Evolutionary conservation across 2,113 vertebrate species (phyloP).

Genomic region (Chrysochloris asiatica): DNA sequence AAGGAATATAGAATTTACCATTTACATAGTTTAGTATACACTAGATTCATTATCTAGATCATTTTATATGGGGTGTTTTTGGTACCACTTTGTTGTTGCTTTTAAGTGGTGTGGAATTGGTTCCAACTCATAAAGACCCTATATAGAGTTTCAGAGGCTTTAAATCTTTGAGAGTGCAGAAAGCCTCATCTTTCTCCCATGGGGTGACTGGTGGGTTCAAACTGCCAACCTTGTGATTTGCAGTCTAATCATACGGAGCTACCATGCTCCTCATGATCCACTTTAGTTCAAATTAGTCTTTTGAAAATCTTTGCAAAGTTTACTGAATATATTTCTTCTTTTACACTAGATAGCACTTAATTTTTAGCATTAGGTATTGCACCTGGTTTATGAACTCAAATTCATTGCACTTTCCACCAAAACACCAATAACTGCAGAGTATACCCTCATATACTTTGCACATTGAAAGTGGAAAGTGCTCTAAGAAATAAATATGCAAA

Average conservation of each 20-base stretch:
- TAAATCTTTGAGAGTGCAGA: too few relatives aligned
- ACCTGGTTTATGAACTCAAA: neutral
- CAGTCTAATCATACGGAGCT: too few relatives aligned
- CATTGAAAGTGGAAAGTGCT: neutral
- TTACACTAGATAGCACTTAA: neutral
- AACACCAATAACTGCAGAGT: neutral
- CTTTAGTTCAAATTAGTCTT: neutral
- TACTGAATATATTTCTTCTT: neutral
- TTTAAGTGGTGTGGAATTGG: too few relatives aligned
- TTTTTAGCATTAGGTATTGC: neutral
- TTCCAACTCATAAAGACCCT: too few relatives aligned
- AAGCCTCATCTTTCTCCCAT: too few relatives aligned
- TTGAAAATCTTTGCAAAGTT: neutral
- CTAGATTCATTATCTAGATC: neutral
- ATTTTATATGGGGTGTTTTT: neutral
- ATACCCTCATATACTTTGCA: neutral
- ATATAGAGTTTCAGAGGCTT: too few relatives aligned
- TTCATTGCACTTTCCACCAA: neutral
- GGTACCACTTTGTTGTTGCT: too few relatives aligned
- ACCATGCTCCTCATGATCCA: too few relatives aligned
- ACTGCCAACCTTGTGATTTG: too few relatives aligned
- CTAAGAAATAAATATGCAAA: neutral
- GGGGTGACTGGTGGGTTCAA: too few relatives aligned
- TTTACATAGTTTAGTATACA: neutral
- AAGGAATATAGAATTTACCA: rapidly evolving